A percentile compares a stretch with the other conserved stretches of the same genome.
Conservation (phyloP, 2,888 invertebrate genomes). For the Eristalis pertinax region DNA sequence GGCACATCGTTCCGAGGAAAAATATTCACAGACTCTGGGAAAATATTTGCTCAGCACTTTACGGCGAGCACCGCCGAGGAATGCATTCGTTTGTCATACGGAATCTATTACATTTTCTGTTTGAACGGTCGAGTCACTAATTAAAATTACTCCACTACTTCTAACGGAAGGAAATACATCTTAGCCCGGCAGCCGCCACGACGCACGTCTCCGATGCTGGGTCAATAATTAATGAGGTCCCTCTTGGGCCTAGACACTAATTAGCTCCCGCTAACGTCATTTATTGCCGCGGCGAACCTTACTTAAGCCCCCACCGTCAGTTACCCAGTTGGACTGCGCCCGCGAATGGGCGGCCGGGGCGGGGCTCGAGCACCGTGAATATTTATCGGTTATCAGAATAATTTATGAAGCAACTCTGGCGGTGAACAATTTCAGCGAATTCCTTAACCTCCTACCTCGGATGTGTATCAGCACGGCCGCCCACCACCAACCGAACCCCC, state of each 20-base stretch:
- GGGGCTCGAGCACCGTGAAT: constrained; percentile 9
- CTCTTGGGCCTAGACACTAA: constrained; percentile 57
- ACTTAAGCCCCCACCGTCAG: no score
- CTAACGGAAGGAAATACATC: constrained; percentile 8
- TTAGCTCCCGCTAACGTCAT: constrained; percentile 55
- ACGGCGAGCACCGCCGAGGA: neutral
- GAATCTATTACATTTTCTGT: constrained; percentile 58
- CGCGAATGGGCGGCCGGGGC: neutral
- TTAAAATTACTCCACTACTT: constrained; percentile 52
- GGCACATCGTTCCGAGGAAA: neutral
- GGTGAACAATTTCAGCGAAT: constrained; percentile 44
- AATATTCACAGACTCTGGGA: constrained; percentile 55
- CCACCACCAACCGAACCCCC: no score
- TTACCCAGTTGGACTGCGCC: neutral
- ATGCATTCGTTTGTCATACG: constrained; percentile 42
- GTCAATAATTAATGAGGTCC: constrained; percentile 57
- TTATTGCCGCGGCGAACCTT: constrained; percentile 3
- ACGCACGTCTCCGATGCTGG: constrained; percentile 22
- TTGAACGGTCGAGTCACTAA: constrained; percentile 55
- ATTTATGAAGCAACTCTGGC: constrained; percentile 50
- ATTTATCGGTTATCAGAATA: constrained; percentile 61
- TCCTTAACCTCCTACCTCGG: constrained; percentile 4
- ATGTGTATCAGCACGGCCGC: no score
- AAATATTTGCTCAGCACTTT: constrained; percentile 67
- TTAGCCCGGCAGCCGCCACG: neutral